Base-by-base conservation (phyloP, 2,888 invertebrate species). In the Glaucopsyche alexis region DNA sequence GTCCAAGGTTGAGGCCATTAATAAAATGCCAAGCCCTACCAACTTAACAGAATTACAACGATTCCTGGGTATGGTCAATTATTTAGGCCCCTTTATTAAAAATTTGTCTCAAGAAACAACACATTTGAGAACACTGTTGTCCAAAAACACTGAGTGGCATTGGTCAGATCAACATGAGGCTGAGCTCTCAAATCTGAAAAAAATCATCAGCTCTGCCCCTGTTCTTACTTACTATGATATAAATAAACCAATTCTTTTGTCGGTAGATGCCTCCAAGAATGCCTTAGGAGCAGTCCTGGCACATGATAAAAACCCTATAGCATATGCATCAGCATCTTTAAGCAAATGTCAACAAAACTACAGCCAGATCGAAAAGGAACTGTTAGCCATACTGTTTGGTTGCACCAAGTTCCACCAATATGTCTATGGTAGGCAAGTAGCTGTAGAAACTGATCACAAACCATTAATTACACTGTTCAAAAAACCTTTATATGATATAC, bases 111-210 rank as follows among this genome's bases (percentile, higher is more conserved):
- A 75, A 55, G 70, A 72, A 66, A 75, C 72, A n/a, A 55, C 45
- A 16, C 64, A 60, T 19, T 47, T 76, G 60, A 76, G 76, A 72
- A 19, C 42, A 67, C 64, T 83, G 13, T 71, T 82, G 16, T 75
- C 78, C 50, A 80, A 81, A 73, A 73, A 81, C 60, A 73, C 52
- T 60, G 67, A 64, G 40, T 84, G 78, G 77, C 16, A 60, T 6
- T 84, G 81, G 83, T 69, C 75, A 71, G 74, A 75, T 7, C n/a
- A 74, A n/a, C 81, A 81, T 75, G 74, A 80, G 38, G n/a, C 73
- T 40, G 75, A 72, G 47, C 77, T 78, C 71, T 71, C 73, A 47
- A 60, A 73, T 11, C 16, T n/a, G n/a, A n/a, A n/a, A n/a, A n/a
- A n/a, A n/a, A n/a, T n/a, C n/a, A 79, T 79, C 8, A 75, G 73